Evolutionary conservation across 2,797 vertebrate genomes (phyloP).

Genomic region (Sebastes aleutianus): DNA sequence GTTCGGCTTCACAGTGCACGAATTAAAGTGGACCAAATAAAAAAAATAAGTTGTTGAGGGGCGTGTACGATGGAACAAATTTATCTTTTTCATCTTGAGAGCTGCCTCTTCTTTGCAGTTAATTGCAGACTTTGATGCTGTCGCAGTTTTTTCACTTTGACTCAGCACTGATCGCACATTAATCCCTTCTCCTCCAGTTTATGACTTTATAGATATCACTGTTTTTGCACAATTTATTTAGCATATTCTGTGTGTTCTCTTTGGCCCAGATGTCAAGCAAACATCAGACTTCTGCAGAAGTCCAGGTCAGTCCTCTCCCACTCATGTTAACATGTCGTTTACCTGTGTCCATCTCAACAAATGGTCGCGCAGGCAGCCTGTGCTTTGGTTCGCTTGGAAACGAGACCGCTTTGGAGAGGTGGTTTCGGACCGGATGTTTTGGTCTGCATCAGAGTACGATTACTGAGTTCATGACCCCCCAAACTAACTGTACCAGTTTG

Average conservation of each 20-base stretch:
- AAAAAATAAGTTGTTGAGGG: no score
- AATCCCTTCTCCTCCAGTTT: neutral
- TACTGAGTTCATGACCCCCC: neutral
- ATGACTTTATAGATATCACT: neutral
- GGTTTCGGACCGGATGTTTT: neutral
- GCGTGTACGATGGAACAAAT: no score
- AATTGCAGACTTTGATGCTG: neutral
- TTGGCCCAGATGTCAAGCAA: neutral
- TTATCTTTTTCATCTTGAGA: neutral
- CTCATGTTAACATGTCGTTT: neutral
- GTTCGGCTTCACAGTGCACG: neutral
- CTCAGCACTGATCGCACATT: neutral
- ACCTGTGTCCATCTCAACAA: neutral
- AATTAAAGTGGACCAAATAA: no score
- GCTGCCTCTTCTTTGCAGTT: neutral
- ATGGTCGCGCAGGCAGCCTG: neutral
- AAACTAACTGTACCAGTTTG: neutral
- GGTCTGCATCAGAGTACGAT: neutral
- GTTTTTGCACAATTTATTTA: neutral
- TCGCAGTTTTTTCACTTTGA: neutral
- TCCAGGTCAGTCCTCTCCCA: neutral
- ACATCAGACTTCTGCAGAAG: neutral
- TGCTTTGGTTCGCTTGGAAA: neutral
- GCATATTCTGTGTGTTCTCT: neutral
- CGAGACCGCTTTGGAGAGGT: no score